A percentile compares a stretch with the other conserved stretches of the same genome.
Evolutionary conservation across 2,888 invertebrate species (phyloP).

Genomic region (Strigamia maritima): DNA sequence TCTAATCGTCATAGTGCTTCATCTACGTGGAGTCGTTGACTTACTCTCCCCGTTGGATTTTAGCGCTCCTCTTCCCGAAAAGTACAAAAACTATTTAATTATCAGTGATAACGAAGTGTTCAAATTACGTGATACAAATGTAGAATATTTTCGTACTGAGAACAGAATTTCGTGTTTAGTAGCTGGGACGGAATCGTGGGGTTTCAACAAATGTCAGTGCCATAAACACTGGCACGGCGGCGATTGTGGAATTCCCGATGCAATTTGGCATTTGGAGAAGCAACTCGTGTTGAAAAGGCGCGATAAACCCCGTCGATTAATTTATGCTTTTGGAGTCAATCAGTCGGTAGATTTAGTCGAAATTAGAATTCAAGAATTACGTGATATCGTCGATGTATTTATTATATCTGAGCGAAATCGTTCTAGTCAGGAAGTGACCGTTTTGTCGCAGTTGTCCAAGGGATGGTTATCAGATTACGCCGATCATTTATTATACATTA

Average conservation of each 20-base stretch:
- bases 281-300: not conserved
- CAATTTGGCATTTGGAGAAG: not conserved
- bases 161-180: not conserved
- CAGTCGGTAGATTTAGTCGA: slow-evolving; percentile 16
- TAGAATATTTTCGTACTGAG: not conserved
- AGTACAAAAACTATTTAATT: slow-evolving; percentile 5
- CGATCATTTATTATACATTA: slow-evolving; percentile 16
- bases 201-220: not conserved
- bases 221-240: slow-evolving; percentile 3
- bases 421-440: not conserved
- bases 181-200: not conserved
- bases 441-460: not conserved
- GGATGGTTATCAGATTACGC: slow-evolving; percentile 21
- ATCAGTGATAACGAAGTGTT: not conserved
- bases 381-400: slow-evolving; percentile 19
- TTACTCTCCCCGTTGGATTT: not conserved
- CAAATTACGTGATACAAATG: not conserved
- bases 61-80: not conserved
- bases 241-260: not conserved
- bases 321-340: slow-evolving; percentile 1
- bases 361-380: slow-evolving; percentile 22
- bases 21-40: slow-evolving; percentile 22
- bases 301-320: not conserved
- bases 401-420: slow-evolving; percentile 6
- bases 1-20: slow-evolving; percentile 12